Conservation (phyloP, 1,140 invertebrate genomes). For the Leptopilina clavipes region DNA sequence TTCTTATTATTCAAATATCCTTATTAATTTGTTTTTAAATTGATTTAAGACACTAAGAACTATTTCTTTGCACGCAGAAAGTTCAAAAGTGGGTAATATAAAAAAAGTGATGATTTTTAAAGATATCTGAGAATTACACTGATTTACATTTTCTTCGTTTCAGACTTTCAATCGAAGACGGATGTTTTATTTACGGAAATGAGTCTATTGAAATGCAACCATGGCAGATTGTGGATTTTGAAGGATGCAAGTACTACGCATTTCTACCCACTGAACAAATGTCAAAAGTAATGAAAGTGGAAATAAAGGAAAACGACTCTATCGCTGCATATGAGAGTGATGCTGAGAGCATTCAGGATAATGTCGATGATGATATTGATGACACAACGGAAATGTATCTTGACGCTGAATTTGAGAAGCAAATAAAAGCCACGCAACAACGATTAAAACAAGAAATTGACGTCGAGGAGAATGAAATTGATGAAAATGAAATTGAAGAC, state of each 20-base stretch:
- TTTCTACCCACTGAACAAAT: conserved; percentile 57
- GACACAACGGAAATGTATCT: not conserved
- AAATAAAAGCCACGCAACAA: not conserved
- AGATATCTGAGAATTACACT: conserved; percentile 33
- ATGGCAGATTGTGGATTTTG: conserved; percentile 65
- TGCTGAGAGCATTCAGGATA: not conserved
- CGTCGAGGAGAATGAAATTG: not conserved
- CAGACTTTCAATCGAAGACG: conserved; percentile 48
- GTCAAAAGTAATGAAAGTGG: conserved; percentile 3
- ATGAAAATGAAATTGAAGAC: not conserved
- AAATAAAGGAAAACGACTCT: not conserved
- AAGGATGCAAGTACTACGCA: conserved; percentile 63
- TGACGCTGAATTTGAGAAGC: not conserved
- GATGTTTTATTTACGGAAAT: conserved; percentile 61
- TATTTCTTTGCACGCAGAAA: conserved; percentile 18
- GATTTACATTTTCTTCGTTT: conserved; percentile 44
- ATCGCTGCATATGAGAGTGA: not conserved
- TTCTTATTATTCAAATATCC: too few relatives aligned
- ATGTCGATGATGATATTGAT: not conserved
- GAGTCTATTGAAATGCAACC: conserved; percentile 63
- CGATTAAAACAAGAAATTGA: conserved; percentile 9
- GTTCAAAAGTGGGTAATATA: not conserved
- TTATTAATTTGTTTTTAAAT: too few relatives aligned
- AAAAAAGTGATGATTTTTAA: not conserved
- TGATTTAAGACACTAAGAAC: not conserved